phyloP scores from a whole-genome alignment of 2,888 invertebrate genomes.

The Spodoptera picta region DNA sequence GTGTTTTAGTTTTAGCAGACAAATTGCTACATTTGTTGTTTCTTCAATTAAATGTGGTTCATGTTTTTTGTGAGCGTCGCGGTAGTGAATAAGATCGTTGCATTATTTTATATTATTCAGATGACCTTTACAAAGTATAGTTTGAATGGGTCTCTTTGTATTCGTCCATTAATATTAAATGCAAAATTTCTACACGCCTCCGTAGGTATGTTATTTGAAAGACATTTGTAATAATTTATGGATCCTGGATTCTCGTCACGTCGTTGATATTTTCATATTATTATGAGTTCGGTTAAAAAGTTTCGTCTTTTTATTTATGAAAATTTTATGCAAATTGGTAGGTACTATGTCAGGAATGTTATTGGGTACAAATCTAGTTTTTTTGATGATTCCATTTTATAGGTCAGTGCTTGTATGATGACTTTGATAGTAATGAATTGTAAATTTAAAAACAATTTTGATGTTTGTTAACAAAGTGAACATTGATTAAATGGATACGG shows the following conservation, averaged over 20 bases:
- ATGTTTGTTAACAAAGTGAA: no score
- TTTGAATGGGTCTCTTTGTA: slow-evolving; percentile 10
- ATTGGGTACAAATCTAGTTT: no score
- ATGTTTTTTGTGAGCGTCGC: slow-evolving; percentile 31
- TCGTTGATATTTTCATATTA: neutral
- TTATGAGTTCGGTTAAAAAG: neutral
- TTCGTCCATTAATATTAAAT: slow-evolving; percentile 6
- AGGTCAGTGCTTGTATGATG: no score
- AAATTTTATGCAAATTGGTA: neutral
- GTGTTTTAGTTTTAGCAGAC: slow-evolving; percentile 38
- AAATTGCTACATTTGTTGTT: slow-evolving; percentile 52
- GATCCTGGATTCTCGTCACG: neutral
- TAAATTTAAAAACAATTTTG: no score
- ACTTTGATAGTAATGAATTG: no score
- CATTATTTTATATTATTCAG: slow-evolving; percentile 27
- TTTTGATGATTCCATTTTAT: no score
- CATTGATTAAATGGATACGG: no score
- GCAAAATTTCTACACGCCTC: slow-evolving; percentile 3
- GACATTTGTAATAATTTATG: neutral
- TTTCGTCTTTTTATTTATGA: neutral
- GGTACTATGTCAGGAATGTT: no score
- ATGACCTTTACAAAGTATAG: slow-evolving; percentile 35
- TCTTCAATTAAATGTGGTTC: slow-evolving; percentile 36
- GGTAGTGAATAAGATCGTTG: slow-evolving; percentile 22
- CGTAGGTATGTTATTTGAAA: neutral